Evolutionary conservation across 2,888 invertebrate genomes (phyloP).

Genomic region (Yponomeuta sedellus): DNA sequence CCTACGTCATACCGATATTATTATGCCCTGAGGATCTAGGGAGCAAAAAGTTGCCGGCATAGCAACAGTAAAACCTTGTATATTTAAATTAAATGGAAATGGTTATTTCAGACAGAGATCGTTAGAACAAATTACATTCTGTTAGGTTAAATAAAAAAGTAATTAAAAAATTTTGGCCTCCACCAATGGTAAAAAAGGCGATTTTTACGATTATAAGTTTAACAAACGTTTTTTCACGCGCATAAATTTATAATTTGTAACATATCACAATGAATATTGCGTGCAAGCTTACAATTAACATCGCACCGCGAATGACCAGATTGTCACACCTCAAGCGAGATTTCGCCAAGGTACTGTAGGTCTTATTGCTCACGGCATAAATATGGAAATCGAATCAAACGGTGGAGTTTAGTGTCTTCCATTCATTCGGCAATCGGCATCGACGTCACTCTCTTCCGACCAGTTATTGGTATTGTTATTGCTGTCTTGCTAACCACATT

Average conservation of each 20-base stretch:
- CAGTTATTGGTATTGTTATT: background rate
- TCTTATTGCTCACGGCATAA: background rate
- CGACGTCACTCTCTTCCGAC: background rate
- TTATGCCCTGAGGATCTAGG: background rate
- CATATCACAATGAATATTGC: too few relatives aligned
- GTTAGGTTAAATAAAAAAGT: too few relatives aligned
- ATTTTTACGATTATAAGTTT: too few relatives aligned
- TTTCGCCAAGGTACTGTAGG: background rate
- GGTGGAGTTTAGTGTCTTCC: background rate
- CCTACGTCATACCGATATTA: background rate
- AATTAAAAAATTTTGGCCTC: too few relatives aligned
- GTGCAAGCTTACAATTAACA: background rate
- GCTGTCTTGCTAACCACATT: background rate
- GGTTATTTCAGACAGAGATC: too few relatives aligned
- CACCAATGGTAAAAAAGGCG: background rate
- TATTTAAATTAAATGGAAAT: too few relatives aligned
- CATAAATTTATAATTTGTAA: too few relatives aligned
- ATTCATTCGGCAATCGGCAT: background rate
- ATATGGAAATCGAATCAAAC: background rate
- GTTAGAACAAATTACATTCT: too few relatives aligned
- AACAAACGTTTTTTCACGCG: too few relatives aligned
- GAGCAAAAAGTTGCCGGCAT: background rate
- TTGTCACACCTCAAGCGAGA: background rate
- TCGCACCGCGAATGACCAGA: background rate
- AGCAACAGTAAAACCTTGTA: too few relatives aligned